These are phyloP conservation scores for Dysidea cf. avara DNA, from an alignment of 37 sponge, comb jelly and placozoan genomes.

Conservation along the genomic window DNA sequence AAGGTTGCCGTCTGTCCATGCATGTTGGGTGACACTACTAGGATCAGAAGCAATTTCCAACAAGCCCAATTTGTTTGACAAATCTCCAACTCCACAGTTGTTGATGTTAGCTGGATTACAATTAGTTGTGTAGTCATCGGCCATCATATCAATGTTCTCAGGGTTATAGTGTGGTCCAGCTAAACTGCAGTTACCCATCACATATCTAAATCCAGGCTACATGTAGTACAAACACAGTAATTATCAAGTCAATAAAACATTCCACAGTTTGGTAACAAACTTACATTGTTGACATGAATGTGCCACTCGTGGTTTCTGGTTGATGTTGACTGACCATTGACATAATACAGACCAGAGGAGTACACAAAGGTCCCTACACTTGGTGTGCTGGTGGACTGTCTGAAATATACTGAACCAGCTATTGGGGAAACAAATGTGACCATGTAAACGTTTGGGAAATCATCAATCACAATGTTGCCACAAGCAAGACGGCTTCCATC, in stretches of 20 bases:
- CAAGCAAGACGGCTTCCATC: conserved; percentile 23
- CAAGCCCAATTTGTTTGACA: background rate
- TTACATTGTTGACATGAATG: conserved; percentile 27
- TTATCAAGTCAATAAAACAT: too few species aligned
- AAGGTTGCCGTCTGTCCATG: background rate
- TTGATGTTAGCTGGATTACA: background rate
- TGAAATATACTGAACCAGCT: conserved; percentile 56
- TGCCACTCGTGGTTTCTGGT: conserved; percentile 46
- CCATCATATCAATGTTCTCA: background rate
- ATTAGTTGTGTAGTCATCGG: background rate
- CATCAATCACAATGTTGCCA: conserved; percentile 32
- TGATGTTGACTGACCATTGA: background rate
- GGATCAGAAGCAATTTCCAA: background rate
- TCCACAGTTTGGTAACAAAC: too few species aligned
- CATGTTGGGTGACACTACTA: too few species aligned
- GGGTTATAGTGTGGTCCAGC: conserved; percentile 3
- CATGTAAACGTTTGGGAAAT: background rate
- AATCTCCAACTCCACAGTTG: conserved; percentile 4
- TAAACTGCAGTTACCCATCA: background rate
- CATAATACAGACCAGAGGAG: conserved; percentile 45
- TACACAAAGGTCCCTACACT: conserved; percentile 5
- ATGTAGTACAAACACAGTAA: too few species aligned
- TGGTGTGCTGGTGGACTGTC: conserved; percentile 9
- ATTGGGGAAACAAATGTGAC: conserved; percentile 42
- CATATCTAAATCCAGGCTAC: background rate